These are phyloP conservation scores for Platysternon megacephalum DNA, from an alignment of 2,113 vertebrate species.

Conservation along the genomic window DNA sequence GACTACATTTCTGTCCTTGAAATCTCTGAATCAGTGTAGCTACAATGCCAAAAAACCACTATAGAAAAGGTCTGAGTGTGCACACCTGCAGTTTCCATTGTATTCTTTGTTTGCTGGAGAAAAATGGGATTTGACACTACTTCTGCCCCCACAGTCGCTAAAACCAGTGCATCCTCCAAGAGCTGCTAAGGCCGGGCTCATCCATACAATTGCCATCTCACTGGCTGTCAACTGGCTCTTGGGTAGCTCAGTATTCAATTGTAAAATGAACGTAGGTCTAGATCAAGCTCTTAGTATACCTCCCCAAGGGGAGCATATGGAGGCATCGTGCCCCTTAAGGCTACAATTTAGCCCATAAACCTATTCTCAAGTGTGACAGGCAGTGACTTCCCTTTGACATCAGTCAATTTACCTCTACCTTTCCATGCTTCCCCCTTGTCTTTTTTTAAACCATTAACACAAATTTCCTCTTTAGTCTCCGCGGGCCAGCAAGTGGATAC, in stretches of 20 bases:
- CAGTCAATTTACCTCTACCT: background rate
- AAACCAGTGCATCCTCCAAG: background rate
- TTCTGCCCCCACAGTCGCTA: background rate
- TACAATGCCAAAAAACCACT: background rate
- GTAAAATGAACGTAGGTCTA: background rate
- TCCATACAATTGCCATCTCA: background rate
- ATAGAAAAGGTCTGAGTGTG: background rate
- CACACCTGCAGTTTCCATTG: background rate
- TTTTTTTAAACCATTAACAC: background rate
- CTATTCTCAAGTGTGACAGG: background rate
- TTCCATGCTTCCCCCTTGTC: background rate
- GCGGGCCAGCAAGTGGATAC: background rate
- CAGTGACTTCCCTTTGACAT: background rate
- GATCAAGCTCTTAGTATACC: background rate
- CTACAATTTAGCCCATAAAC: fast-evolving
- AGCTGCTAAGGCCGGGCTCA: background rate
- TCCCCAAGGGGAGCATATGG: background rate
- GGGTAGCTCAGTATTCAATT: background rate
- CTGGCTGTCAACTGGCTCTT: background rate
- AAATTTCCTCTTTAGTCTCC: background rate
- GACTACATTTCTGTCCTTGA: background rate
- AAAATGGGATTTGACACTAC: background rate
- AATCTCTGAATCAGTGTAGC: background rate
- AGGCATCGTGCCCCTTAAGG: background rate
- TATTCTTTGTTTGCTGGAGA: background rate